phyloP scores from a whole-genome alignment of 2,888 invertebrate genomes.

The Melinaea menophilus region DNA sequence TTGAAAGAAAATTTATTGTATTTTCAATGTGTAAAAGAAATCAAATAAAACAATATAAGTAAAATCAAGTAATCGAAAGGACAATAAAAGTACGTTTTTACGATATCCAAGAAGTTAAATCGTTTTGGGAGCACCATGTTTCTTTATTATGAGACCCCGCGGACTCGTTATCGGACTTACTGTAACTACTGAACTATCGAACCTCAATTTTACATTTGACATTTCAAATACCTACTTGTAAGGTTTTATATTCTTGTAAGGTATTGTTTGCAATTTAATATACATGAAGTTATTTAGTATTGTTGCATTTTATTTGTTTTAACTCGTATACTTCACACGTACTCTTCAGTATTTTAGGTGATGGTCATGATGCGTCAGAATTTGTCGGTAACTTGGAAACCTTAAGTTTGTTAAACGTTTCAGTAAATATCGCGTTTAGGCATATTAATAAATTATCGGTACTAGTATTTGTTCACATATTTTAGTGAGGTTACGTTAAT shows the following conservation, averaged over 20 bases:
- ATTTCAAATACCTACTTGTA: not conserved
- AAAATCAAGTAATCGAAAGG: slow-evolving; percentile 15
- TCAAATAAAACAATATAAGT: too few species aligned
- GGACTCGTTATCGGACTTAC: slow-evolving; percentile 26
- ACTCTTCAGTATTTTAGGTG: not conserved
- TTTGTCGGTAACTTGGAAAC: slow-evolving; percentile 17
- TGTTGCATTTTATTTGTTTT: too few species aligned
- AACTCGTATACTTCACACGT: too few species aligned
- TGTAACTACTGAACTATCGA: slow-evolving; percentile 21
- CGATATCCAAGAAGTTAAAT: slow-evolving; percentile 33
- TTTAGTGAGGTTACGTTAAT: slow-evolving; percentile 61
- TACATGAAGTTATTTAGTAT: too few species aligned
- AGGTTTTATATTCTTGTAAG: too few species aligned
- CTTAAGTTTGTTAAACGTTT: slow-evolving; percentile 36
- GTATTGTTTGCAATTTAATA: too few species aligned
- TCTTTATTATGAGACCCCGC: slow-evolving; percentile 30
- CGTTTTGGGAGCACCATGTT: slow-evolving; percentile 29
- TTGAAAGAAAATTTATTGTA: too few species aligned
- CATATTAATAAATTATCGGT: slow-evolving; percentile 62
- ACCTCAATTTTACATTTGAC: slow-evolving; percentile 20
- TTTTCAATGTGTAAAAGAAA: too few species aligned
- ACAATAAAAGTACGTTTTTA: slow-evolving; percentile 33
- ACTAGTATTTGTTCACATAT: slow-evolving; percentile 50
- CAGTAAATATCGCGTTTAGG: slow-evolving; percentile 42
- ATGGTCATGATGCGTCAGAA: slow-evolving; percentile 3